Conservation (phyloP, 30 jellyfish, hydroid and myxozoan genomes). For the Haliclystus octoradiatus region DNA sequence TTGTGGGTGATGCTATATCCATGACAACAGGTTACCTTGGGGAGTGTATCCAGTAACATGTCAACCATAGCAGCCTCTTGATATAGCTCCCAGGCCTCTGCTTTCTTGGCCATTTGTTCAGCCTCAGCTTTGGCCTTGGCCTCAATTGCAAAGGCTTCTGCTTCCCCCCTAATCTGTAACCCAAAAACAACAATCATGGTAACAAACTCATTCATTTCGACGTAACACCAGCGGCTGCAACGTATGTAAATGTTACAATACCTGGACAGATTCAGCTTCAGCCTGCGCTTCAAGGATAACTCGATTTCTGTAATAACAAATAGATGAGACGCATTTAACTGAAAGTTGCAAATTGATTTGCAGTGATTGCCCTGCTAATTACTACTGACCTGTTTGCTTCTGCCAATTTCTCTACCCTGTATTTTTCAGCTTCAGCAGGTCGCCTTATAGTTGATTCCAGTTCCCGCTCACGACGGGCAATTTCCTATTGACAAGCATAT, state of each 20-base stretch:
- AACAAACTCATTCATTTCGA: no score
- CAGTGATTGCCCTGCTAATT: no score
- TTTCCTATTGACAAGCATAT: no score
- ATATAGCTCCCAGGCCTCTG: conserved; percentile 94
- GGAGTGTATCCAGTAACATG: conserved; percentile 88
- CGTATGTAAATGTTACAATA: no score
- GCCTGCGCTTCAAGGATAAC: conserved; percentile 83
- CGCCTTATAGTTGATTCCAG: conserved; percentile 70
- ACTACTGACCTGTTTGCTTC: conserved; percentile 60
- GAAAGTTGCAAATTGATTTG: no score
- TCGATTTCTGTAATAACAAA: conserved; percentile 16
- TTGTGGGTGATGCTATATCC: no score
- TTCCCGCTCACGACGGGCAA: conserved; percentile 79
- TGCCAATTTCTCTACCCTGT: conserved; percentile 76
- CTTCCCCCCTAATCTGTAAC: conserved; percentile 79
- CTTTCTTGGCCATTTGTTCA: conserved; percentile 94
- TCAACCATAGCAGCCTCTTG: conserved; percentile 97
- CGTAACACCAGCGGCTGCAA: no score
- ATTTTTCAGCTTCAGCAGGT: conserved; percentile 95
- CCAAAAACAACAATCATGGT: neutral
- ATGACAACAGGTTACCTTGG: no score
- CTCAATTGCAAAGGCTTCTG: conserved; percentile 88
- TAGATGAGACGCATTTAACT: neutral
- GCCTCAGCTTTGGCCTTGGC: conserved; percentile 93
- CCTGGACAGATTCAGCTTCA: conserved; percentile 90